A percentile compares a stretch with the other conserved stretches of the same genome.
phyloP scores from a whole-genome alignment of 2,797 vertebrate species.

The Glyptemys insculpta region DNA sequence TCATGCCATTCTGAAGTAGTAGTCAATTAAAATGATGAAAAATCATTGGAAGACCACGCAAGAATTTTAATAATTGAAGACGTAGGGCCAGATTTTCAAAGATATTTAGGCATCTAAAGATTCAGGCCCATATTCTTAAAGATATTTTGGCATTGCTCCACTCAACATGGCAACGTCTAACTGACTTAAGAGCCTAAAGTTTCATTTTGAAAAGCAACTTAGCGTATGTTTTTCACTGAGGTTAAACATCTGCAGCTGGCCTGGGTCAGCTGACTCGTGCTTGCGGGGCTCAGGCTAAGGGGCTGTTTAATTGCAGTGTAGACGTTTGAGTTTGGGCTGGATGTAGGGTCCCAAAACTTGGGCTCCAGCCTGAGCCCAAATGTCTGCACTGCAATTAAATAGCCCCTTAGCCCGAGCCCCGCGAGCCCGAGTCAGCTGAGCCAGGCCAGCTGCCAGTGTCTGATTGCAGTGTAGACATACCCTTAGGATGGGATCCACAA shows the following conservation, averaged over 20 bases:
- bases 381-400: too few species aligned
- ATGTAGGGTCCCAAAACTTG: background rate
- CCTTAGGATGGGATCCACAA: background rate
- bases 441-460: background rate
- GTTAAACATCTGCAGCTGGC: background rate
- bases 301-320: background rate
- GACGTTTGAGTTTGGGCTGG: background rate
- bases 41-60: background rate
- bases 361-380: background rate
- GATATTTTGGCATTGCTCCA: background rate
- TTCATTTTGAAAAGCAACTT: background rate
- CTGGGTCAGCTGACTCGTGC: background rate
- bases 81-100: background rate
- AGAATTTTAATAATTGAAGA: conserved; percentile 16
- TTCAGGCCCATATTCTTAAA: background rate
- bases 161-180: background rate
- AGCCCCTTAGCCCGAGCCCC: too few species aligned
- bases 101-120: background rate
- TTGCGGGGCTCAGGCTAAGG: background rate
- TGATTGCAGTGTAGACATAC: background rate
- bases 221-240: background rate
- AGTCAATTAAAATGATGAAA: background rate
- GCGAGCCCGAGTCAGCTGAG: background rate
- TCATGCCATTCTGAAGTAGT: background rate
- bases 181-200: background rate